phyloP scores from a whole-genome alignment of 2,797 vertebrate genomes.

The Microcaecilia unicolor region DNA sequence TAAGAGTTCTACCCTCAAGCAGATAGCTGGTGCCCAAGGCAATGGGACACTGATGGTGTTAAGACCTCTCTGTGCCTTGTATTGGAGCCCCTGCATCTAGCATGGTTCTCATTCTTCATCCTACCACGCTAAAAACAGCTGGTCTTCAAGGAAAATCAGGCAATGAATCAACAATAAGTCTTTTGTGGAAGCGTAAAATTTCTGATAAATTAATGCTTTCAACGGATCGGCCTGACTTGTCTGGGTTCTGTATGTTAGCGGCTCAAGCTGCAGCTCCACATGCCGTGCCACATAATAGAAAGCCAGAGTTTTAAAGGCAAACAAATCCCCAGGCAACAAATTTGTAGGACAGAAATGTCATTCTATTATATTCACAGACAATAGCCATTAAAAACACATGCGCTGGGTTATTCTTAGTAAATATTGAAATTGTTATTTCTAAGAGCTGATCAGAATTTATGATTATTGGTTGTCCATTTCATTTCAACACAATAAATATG shows the following conservation, averaged over 20 bases:
- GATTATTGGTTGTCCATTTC: no score
- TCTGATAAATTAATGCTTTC: slow-evolving; percentile 44
- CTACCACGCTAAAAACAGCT: slow-evolving; percentile 79
- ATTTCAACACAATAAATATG: no score
- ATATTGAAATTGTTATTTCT: no score
- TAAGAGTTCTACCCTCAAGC: slow-evolving; percentile 49
- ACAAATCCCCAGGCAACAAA: slow-evolving; percentile 10
- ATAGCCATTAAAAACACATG: no score
- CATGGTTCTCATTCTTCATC: slow-evolving; percentile 71
- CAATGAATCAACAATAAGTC: slow-evolving; percentile 65
- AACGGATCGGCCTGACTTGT: slow-evolving; percentile 36
- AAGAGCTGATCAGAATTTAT: no score
- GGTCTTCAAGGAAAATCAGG: slow-evolving; percentile 77
- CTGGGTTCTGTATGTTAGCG: slow-evolving; percentile 35
- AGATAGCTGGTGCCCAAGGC: slow-evolving; percentile 50
- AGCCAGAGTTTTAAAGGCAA: slow-evolving; percentile 10
- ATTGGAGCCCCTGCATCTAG: slow-evolving; percentile 28
- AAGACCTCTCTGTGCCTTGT: no score
- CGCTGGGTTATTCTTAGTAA: no score
- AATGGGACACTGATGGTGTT: slow-evolving; percentile 19
- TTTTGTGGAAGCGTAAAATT: slow-evolving; percentile 55
- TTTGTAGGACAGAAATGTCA: slow-evolving; percentile 3
- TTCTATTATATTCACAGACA: no score
- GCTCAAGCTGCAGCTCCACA: slow-evolving; percentile 43
- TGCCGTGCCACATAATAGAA: slow-evolving; percentile 33